Evolutionary conservation across 1,140 invertebrate genomes (phyloP).

Genomic region (Dryas iulia): DNA sequence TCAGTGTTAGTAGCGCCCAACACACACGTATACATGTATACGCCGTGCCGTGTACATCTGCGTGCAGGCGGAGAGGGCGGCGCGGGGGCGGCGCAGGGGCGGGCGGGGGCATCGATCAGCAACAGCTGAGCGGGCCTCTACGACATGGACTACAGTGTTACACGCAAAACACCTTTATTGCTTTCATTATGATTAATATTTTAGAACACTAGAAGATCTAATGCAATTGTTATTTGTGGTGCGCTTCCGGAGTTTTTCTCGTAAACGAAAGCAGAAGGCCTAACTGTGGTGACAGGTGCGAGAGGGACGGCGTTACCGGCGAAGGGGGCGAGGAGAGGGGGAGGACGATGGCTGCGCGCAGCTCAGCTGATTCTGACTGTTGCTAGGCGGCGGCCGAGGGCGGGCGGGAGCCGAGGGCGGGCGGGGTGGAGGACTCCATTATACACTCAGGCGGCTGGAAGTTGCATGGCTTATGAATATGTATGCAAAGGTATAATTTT

Average conservation of each 20-base stretch:
- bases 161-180: neutral
- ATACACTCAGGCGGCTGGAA: slow-evolving; percentile 35
- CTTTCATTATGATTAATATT: too few relatives aligned
- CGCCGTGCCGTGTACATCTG: neutral
- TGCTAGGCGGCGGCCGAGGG: slow-evolving; percentile 32
- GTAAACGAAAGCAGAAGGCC: slow-evolving; percentile 16
- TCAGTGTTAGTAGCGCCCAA: slow-evolving; percentile 13
- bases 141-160: neutral
- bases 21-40: slow-evolving; percentile 9
- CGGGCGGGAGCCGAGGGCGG: neutral
- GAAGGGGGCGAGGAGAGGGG: neutral
- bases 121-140: slow-evolving; percentile 35
- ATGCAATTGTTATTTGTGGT: neutral
- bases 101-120: slow-evolving; percentile 26
- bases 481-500: slow-evolving; percentile 40
- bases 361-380: slow-evolving; percentile 46
- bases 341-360: slow-evolving; percentile 1
- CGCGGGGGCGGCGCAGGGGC: neutral
- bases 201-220: neutral
- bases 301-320: slow-evolving; percentile 10
- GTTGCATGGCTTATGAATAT: slow-evolving; percentile 49
- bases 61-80: neutral
- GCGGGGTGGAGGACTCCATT: slow-evolving; percentile 23
- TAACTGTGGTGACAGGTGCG: slow-evolving; percentile 9
- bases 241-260: slow-evolving; percentile 12